These are phyloP conservation scores for Urophycis tenuis DNA, from an alignment of 2,797 vertebrate species.

Conservation along the genomic window DNA sequence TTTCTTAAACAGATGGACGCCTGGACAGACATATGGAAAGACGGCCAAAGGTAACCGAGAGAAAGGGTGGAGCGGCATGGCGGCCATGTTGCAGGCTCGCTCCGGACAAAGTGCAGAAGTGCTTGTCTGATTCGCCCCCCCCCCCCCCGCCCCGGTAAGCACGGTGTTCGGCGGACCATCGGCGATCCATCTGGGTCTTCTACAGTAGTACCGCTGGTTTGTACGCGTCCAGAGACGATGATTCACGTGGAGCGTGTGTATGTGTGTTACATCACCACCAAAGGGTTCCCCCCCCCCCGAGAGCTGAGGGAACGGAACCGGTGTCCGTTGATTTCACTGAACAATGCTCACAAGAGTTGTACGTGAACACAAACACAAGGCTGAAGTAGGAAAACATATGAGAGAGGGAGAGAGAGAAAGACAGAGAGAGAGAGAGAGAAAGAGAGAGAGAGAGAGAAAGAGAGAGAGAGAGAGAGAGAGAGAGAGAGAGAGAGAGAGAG, in stretches of 20 bases:
- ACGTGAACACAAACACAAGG: background rate
- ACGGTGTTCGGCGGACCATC: background rate
- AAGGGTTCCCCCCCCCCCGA: too few species aligned
- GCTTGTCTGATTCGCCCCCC: background rate
- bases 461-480: background rate
- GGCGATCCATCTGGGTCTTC: background rate
- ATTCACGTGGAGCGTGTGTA: background rate
- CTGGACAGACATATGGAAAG: conserved; percentile 34
- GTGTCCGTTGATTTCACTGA: too few species aligned
- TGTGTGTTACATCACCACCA: background rate
- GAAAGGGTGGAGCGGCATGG: background rate
- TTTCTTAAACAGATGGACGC: conserved; percentile 67
- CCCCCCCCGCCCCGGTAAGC: too few species aligned
- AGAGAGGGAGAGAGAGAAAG: background rate
- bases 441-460: conserved; percentile 11
- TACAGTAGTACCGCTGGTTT: too few species aligned
- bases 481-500: conserved; percentile 13
- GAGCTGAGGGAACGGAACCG: too few species aligned
- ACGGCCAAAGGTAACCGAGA: conserved; percentile 50
- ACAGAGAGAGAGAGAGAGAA: conserved; percentile 10
- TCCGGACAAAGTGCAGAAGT: background rate
- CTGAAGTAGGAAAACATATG: conserved; percentile 18
- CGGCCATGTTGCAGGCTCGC: background rate
- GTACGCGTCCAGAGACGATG: background rate
- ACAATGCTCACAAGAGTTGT: background rate